Evolutionary conservation across 1,140 invertebrate species (phyloP).

Genomic region (Diprion similis): DNA sequence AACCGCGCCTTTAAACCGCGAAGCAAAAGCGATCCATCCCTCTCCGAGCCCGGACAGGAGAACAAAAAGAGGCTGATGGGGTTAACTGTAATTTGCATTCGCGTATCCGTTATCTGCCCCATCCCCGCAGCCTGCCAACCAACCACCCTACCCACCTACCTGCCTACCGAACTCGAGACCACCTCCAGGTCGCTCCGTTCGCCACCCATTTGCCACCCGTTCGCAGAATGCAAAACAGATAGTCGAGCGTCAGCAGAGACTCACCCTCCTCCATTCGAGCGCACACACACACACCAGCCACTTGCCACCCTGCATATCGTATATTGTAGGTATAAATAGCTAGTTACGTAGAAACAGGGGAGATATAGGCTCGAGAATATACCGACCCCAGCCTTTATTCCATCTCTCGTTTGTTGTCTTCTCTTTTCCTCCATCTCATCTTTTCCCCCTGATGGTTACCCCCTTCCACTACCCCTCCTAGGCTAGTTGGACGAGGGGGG

Average conservation of each 20-base stretch:
- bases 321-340: too few species aligned
- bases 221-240: slow-evolving; percentile 25
- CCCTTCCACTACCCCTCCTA: too few species aligned
- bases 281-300: too few species aligned
- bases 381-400: too few species aligned
- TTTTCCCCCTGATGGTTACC: too few species aligned
- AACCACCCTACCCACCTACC: background rate
- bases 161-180: slow-evolving; percentile 6
- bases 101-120: slow-evolving; percentile 21
- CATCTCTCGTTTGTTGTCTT: too few species aligned
- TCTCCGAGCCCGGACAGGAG: slow-evolving; percentile 21
- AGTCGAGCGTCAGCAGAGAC: slow-evolving; percentile 21
- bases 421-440: too few species aligned
- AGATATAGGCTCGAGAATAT: too few species aligned
- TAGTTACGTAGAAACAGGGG: too few species aligned
- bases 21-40: slow-evolving; percentile 35
- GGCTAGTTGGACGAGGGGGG: too few species aligned
- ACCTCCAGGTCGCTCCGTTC: background rate
- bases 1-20: background rate
- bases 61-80: slow-evolving; percentile 37
- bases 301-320: too few species aligned
- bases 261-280: background rate
- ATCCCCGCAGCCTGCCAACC: background rate
- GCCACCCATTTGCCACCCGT: slow-evolving; percentile 16
- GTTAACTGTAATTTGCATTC: slow-evolving; percentile 45